Evolutionary conservation across 2,113 vertebrate genomes (phyloP), one percentile per base, ranked within the genome.

Genomic region (Garra rufa): DNA sequence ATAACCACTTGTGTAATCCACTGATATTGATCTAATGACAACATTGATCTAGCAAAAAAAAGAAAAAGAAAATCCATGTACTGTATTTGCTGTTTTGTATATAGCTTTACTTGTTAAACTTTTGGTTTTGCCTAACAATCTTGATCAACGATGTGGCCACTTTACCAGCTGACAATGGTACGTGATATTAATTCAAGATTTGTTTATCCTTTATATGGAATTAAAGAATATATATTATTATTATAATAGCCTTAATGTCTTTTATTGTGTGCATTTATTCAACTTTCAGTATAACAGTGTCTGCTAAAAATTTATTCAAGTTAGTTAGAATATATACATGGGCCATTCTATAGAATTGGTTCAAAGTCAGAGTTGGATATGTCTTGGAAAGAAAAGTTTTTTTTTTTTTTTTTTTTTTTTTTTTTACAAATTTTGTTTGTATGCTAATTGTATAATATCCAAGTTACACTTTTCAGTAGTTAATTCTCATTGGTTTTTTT

Each of bases 121-220:
- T 55, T 44, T 52, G 43, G 44, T 75, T 30, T 34, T 76, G 26
- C 8, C 21, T 57, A 59, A 77, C 50, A 26, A 43, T 79, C 13
- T 63, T 44, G 55, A 61, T 19, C 38, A 24, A 14, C 1, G 11
- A 44, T 71, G 55, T 26, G 38, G n/a, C 38, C 55, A 41, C 71
- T 50, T 48, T 48, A 75, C 73, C 73, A 75, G 44, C 46, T 75
- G 44, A 75, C 43, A 17, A 75, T 50, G 73, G 73, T 75, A 50
- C 24, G 13, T 50, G 24, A 50, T 44, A 79, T 78, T 44, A 78
- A 59, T 78, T 77, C 75, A 43, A 78, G 38, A 43, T 43, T 76
- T 43, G n/a, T n/a, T 43, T 59, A 43, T 61, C 57, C 76, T 79
- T 44, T 79, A 34, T 57, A 77, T 79, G 76, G 34, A 79, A 79